A percentile compares a stretch with the other conserved stretches of the same genome.
Conservation (phyloP, 1,140 invertebrate species). For the Acromyrmex heyeri region DNA sequence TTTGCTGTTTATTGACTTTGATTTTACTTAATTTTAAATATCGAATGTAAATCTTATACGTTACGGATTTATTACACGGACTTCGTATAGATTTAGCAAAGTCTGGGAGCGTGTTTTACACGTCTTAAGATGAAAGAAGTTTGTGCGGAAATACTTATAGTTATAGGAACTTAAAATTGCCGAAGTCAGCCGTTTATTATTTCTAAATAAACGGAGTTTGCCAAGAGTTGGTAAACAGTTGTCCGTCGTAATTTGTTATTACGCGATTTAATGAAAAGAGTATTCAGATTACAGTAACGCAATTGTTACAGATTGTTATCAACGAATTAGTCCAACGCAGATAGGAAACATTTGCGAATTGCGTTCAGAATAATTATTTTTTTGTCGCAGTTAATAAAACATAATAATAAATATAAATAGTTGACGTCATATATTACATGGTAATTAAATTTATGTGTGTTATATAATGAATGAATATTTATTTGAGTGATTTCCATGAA, state of each 20-base stretch:
- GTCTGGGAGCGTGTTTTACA: not conserved
- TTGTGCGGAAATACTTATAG: constrained; percentile 34
- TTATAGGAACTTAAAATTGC: constrained; percentile 9
- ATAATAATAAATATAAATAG: not conserved
- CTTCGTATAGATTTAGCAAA: not conserved
- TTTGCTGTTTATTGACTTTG: no score
- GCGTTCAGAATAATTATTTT: not conserved
- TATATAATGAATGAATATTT: not conserved
- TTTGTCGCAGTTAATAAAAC: not conserved
- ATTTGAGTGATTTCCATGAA: not conserved
- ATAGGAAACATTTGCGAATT: constrained; percentile 1
- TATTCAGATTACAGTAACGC: not conserved
- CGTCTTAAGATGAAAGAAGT: constrained; percentile 17
- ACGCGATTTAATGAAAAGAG: constrained; percentile 6
- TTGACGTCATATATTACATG: not conserved
- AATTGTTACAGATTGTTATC: constrained; percentile 8
- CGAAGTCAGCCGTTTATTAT: constrained; percentile 39
- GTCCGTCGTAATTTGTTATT: not conserved
- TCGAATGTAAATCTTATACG: not conserved
- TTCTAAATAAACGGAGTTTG: constrained; percentile 14
- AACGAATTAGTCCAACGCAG: not conserved
- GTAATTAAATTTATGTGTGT: not conserved
- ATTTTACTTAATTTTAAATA: not conserved
- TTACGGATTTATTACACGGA: not conserved
- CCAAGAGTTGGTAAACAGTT: constrained; percentile 32